Base-by-base conservation (phyloP, 2,888 invertebrate species). In the Suillia variegata region DNA sequence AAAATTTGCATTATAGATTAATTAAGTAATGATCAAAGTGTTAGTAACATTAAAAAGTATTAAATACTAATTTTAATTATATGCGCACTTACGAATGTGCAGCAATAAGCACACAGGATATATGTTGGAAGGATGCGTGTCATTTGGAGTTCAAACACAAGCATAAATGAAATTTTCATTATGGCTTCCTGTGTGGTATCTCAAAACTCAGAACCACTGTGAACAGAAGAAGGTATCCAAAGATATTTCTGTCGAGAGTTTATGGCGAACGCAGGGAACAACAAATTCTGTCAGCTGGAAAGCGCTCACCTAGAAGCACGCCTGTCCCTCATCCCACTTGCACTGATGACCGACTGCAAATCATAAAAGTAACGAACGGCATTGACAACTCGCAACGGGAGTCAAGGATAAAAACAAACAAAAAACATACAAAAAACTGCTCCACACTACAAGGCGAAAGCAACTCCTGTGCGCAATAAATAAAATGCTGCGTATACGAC, bases 321-420 rank as follows among this genome's bases (percentile, higher is more conserved):
- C 10, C 26, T 10, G 10, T 26, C 26, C 26, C 26, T 10, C 26
- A 13, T 38, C 13, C n/a, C 38, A n/a, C 38, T 38, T 38, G n/a
- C 38, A 3, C 4, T 4, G 38, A n/a, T n/a, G 10, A 4, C 38
- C 38, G n/a, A 38, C 13, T 12, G 38, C n/a, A 38, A 38, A n/a
- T 38, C 38, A 38, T 38, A 38, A 38, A 38, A 38, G n/a, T 10
- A n/a, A n/a, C n/a, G n/a, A n/a, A n/a, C n/a, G n/a, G n/a, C 38
- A 38, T 38, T 38, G 38, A 38, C 38, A 38, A 38, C n/a, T 38
- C 38, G 38, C 38, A 38, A n/a, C 38, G n/a, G 38, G 38, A 38
- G 38, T n/a, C 38, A 38, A 38, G 38, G 38, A 38, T n/a, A 38
- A 12, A 31, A 38, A 38, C 4, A 13, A 38, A 38, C 38, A 38